Percentiles rank a stretch among this genome's conserved stretches.
Evolutionary conservation across 1,140 invertebrate species (phyloP).

Genomic region (Tigriopus japonicus): DNA sequence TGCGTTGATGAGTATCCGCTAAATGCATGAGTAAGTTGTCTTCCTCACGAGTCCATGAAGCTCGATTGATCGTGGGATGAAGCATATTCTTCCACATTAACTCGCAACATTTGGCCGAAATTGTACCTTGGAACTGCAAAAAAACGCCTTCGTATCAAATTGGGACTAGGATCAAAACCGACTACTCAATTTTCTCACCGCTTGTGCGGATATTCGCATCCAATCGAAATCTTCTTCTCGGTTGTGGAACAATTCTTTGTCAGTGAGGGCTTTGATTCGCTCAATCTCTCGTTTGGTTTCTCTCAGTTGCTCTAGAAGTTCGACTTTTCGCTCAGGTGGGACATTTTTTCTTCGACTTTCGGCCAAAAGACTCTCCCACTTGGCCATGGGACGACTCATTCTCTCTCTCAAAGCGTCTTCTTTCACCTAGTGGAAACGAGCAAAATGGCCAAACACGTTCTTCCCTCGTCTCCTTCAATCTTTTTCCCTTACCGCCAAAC

Average conservation of each 20-base stretch:
- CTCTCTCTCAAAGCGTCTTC: not conserved
- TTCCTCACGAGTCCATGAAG: not conserved
- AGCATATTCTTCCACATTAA: not conserved
- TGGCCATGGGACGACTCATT: not conserved
- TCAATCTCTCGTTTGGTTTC: too few relatives aligned
- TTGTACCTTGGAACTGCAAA: not conserved
- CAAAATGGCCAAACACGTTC: too few relatives aligned
- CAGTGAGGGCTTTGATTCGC: not conserved
- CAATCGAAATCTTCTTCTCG: not conserved
- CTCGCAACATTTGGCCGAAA: not conserved
- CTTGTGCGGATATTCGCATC: not conserved
- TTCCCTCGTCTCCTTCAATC: too few relatives aligned
- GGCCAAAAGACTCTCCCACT: not conserved
- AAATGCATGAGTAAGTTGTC: not conserved
- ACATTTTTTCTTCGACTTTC: not conserved
- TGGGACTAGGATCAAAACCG: too few relatives aligned
- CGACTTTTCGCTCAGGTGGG: not conserved
- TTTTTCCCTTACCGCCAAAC: not conserved
- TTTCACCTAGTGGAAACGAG: not conserved
- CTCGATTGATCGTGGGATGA: not conserved
- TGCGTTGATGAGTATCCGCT: not conserved
- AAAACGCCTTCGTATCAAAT: too few relatives aligned
- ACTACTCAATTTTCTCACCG: too few relatives aligned
- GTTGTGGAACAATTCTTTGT: not conserved
- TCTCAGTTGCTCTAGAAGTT: not conserved